Evolutionary conservation across 2,888 invertebrate species (phyloP).

Genomic region (Xestia xanthographa): DNA sequence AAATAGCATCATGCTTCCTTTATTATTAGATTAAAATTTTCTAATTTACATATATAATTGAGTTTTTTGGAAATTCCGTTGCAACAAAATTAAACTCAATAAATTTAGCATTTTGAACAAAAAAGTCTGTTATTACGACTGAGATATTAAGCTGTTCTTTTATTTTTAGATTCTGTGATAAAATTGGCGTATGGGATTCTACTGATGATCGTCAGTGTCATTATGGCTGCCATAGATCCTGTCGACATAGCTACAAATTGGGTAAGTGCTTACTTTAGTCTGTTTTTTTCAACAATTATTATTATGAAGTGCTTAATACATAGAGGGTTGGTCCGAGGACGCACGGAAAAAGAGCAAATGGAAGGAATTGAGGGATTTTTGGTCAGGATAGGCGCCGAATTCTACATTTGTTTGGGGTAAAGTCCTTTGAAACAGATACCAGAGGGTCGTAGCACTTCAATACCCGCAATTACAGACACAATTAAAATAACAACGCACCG

Average conservation of each 20-base stretch:
- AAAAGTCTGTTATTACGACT: neutral
- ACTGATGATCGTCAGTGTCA: slow-evolving; percentile 73
- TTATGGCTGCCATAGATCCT: slow-evolving; percentile 78
- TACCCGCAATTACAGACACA: no score
- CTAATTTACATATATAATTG: no score
- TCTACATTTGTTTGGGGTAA: neutral
- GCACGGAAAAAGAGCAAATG: no score
- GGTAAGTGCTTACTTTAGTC: slow-evolving; percentile 73
- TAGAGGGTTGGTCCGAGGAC: no score
- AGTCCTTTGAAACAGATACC: no score
- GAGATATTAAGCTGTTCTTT: neutral
- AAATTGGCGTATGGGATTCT: slow-evolving; percentile 80
- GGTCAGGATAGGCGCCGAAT: neutral
- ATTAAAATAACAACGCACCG: no score
- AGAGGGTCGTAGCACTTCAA: no score
- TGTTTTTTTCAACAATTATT: neutral
- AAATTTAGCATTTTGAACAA: neutral
- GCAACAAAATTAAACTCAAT: neutral
- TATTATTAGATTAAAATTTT: no score
- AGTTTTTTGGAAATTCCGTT: neutral
- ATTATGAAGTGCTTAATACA: no score
- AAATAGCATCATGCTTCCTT: neutral
- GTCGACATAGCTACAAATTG: slow-evolving; percentile 76
- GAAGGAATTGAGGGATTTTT: no score
- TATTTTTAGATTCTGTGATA: slow-evolving; percentile 80